phyloP scores from a whole-genome alignment of 2,113 vertebrate genomes.

The Albula glossodonta region DNA sequence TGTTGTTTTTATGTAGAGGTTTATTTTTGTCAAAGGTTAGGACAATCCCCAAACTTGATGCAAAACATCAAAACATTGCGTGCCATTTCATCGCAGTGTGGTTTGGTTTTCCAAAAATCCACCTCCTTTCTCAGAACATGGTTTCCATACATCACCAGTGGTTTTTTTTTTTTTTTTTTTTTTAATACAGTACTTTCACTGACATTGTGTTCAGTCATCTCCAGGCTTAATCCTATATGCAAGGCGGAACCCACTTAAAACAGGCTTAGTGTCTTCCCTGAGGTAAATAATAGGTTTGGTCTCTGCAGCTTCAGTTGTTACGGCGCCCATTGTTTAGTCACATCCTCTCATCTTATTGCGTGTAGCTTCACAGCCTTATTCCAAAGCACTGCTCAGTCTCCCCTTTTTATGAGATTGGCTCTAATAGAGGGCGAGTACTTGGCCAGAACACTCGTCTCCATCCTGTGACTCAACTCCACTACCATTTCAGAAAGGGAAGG shows the following conservation, averaged over 20 bases:
- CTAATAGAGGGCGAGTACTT: neutral
- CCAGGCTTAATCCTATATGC: neutral
- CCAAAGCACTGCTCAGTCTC: neutral
- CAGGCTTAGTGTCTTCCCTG: neutral
- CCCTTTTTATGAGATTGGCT: neutral
- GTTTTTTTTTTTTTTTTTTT: neutral
- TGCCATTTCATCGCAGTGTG: neutral
- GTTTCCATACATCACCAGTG: neutral
- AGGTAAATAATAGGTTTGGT: neutral
- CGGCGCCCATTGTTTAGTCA: no score
- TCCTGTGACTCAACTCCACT: neutral
- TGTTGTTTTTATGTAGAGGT: neutral
- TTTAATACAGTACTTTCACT: neutral
- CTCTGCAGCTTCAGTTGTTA: neutral
- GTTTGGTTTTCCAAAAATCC: neutral
- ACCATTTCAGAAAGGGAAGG: neutral
- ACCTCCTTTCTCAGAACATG: neutral
- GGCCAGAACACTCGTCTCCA: neutral
- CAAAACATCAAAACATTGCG: neutral
- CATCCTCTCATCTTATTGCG: no score
- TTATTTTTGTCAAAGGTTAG: neutral
- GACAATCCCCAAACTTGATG: neutral
- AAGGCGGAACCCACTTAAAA: neutral
- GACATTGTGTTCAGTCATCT: neutral
- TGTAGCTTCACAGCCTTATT: neutral